phyloP scores from a whole-genome alignment of 2,797 vertebrate genomes.

The Vireo griseus region DNA sequence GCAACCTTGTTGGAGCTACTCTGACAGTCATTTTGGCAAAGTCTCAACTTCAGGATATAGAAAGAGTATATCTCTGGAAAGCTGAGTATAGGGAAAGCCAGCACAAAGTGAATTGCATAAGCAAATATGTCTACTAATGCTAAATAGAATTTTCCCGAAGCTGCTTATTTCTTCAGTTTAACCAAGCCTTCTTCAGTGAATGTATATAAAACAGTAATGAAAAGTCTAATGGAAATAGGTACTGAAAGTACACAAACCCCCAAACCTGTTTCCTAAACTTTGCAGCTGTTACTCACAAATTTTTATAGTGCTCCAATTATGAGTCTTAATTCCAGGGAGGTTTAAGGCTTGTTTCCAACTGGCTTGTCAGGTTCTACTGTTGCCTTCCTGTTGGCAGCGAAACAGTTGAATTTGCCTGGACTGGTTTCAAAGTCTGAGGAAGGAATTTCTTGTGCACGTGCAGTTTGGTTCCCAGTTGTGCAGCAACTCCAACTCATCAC shows the following conservation, averaged over 20 bases:
- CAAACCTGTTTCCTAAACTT: not conserved
- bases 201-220: not conserved
- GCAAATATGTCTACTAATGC: not conserved
- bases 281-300: not conserved
- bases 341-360: not conserved
- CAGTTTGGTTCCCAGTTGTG: not conserved
- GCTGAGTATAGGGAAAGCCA: not conserved
- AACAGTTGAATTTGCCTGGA: not conserved
- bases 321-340: not conserved
- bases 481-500: not conserved
- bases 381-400: not conserved
- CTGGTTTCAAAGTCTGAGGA: not conserved
- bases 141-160: not conserved
- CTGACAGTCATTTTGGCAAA: not conserved
- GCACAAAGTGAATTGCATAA: not conserved
- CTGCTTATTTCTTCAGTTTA: not conserved
- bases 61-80: not conserved
- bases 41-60: not conserved
- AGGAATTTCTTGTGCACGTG: not conserved
- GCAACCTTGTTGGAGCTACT: not conserved
- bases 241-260: not conserved
- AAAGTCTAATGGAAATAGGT: not conserved
- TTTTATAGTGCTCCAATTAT: not conserved
- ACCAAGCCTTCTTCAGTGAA: not conserved
- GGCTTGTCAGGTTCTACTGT: not conserved